These are phyloP conservation scores for Pseudorhombus dupliciocellatus DNA, from an alignment of 2,113 vertebrate genomes.

Conservation along the genomic window DNA sequence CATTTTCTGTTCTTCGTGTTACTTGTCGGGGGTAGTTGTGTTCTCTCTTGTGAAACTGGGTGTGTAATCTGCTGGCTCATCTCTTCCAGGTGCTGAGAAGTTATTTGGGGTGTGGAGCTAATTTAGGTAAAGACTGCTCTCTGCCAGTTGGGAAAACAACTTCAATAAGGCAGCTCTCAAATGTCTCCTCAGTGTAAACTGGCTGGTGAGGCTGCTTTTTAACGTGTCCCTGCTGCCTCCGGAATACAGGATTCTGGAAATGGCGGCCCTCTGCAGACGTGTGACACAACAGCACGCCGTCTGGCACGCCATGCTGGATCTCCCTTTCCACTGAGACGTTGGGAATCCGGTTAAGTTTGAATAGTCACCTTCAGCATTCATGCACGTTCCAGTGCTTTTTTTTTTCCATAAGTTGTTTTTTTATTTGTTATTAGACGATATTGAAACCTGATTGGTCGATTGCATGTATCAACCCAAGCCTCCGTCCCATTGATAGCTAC, in stretches of 20 bases:
- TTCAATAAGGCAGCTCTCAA: neutral
- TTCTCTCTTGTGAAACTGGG: slow-evolving; percentile 9
- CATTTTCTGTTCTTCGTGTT: slow-evolving; percentile 13
- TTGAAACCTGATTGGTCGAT: no score
- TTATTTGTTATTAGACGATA: no score
- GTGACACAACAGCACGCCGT: neutral
- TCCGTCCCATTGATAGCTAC: no score
- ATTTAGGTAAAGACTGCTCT: neutral
- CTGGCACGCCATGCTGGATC: no score
- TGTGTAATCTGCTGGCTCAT: neutral
- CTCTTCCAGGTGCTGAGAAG: slow-evolving; percentile 16
- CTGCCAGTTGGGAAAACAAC: neutral
- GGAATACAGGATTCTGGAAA: neutral
- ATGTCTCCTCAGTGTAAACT: neutral
- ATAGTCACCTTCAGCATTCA: no score
- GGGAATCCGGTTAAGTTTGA: no score
- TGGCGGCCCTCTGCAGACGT: neutral
- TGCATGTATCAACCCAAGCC: no score
- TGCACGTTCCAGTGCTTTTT: no score
- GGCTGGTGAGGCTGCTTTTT: neutral
- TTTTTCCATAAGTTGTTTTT: no score
- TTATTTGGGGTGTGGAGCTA: neutral
- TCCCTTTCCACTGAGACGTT: neutral
- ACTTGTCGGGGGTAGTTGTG: neutral
- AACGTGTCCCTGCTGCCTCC: neutral